These are phyloP conservation scores for Papilio xuthus DNA, from an alignment of 1,140 invertebrate genomes.

Conservation along the genomic window DNA sequence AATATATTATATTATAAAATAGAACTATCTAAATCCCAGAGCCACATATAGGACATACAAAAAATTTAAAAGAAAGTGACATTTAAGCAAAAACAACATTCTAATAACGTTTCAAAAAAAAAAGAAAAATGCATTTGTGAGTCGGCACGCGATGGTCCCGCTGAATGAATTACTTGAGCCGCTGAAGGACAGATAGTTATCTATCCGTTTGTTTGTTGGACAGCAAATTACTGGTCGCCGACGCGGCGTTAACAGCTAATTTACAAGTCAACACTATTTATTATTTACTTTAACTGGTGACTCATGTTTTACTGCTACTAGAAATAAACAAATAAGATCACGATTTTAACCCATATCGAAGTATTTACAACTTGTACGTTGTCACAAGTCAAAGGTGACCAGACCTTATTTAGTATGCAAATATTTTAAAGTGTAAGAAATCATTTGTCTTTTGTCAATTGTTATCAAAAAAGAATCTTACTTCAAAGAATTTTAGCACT, in stretches of 20 bases:
- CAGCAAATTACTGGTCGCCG: conserved; percentile 23
- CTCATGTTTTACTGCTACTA: not conserved
- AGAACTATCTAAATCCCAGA: too few relatives aligned
- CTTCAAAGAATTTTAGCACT: too few relatives aligned
- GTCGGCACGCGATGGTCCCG: conserved; percentile 7
- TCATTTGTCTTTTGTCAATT: too few relatives aligned
- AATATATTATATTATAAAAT: too few relatives aligned
- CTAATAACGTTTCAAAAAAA: not conserved
- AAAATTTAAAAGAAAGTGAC: not conserved
- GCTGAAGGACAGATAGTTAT: conserved; percentile 31
- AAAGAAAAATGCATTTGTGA: not conserved
- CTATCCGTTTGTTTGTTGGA: conserved; percentile 27
- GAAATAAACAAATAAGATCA: not conserved
- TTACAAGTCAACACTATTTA: conserved; percentile 21
- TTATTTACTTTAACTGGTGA: conserved; percentile 1
- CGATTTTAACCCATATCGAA: not conserved
- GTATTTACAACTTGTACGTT: not conserved
- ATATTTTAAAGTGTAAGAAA: too few relatives aligned
- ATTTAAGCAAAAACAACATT: not conserved
- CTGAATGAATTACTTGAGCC: conserved; percentile 22
- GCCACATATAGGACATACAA: too few relatives aligned
- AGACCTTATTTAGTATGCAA: not conserved
- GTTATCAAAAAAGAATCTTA: too few relatives aligned
- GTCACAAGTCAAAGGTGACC: not conserved
- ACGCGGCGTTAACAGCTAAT: conserved; percentile 27